A percentile compares a stretch with the other conserved stretches of the same genome.
Evolutionary conservation across 1,140 invertebrate genomes (phyloP).

Genomic region (Colletes latitarsis): DNA sequence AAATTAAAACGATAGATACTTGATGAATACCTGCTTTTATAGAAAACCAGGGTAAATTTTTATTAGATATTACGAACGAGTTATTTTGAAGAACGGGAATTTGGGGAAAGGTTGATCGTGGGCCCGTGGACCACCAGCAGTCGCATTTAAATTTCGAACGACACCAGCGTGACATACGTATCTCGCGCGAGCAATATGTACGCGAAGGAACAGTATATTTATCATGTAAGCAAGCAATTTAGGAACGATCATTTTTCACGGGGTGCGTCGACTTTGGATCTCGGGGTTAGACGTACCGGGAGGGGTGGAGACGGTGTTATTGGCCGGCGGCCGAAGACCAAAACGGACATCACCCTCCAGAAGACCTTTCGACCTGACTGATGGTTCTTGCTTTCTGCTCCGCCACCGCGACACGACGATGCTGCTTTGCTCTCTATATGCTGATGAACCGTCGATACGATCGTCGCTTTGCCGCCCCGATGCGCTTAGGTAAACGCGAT

Average conservation of each 20-base stretch:
- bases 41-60: no score
- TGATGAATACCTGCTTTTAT: no score
- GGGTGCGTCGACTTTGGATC: conserved; percentile 73
- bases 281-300: conserved; percentile 47
- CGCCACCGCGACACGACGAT: conserved; percentile 23
- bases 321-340: conserved; percentile 77
- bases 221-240: conserved; percentile 82
- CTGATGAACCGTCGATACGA: conserved; percentile 72
- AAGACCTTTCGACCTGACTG: conserved; percentile 75
- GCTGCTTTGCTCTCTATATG: conserved; percentile 70
- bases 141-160: conserved; percentile 12
- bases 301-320: conserved; percentile 68
- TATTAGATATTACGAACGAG: no score
- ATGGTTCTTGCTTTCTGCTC: conserved; percentile 71
- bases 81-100: no score
- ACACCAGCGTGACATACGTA: conserved; percentile 20
- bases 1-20: no score
- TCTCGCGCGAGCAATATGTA: conserved; percentile 59
- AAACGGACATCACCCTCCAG: conserved; percentile 77
- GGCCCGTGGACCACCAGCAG: background rate
- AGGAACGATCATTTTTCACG: conserved; percentile 81
- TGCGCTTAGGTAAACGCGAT: conserved; percentile 16
- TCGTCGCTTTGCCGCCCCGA: conserved; percentile 25
- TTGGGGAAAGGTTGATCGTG: no score
- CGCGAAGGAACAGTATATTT: conserved; percentile 74